Base-by-base conservation (phyloP, 2,888 invertebrate species). In the Gisinianus flammeolus region DNA sequence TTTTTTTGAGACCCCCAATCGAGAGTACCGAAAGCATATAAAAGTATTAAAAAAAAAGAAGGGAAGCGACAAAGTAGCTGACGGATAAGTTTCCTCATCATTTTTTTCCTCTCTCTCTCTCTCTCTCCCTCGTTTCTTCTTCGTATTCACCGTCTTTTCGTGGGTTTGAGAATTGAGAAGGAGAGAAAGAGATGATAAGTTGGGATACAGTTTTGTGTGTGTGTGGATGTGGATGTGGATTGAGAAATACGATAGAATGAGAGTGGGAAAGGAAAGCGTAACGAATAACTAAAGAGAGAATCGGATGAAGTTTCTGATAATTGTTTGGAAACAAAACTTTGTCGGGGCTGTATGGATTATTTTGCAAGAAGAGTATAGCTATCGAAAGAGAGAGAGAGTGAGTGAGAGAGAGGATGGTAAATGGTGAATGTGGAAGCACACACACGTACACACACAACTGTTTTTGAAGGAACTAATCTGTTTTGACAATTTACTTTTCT, bases 401-500 rank as follows among this genome's bases (percentile, higher is more conserved):
- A 24, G 28, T 6, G 28, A 72, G 58, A 58, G 19, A 58, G 24
- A 56, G 33, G 26, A 66, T 62, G 52, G 28, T 33, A 16, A n/a
- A 24, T 30, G 24, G n/a, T 28, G 62, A 22, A 35, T 62, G 52
- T 52, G 44, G 31, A 69, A 26, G 0, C 5, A 64, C 10, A 64
- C 35, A 26, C 52, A 52, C 70, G 44, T 33, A 26, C 52, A 52
- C 70, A 30, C 64, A 68, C 64, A 68, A 67, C 74, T 81, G 81
- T 81, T 81, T 79, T 81, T 81, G 79, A 81, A 81, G 68, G 81
- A 79, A 81, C 79, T 83, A 83, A 83, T 83, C 83, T 83, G 83
- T 83, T 83, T 83, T 83, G 83, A 83, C 83, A 83, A 83, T 83
- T 83, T 81, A 76, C 79, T 81, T 78, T 76, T 69, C 76, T 80